Conservation (phyloP, 2,888 invertebrate species). For the Plagodis dolabraria region DNA sequence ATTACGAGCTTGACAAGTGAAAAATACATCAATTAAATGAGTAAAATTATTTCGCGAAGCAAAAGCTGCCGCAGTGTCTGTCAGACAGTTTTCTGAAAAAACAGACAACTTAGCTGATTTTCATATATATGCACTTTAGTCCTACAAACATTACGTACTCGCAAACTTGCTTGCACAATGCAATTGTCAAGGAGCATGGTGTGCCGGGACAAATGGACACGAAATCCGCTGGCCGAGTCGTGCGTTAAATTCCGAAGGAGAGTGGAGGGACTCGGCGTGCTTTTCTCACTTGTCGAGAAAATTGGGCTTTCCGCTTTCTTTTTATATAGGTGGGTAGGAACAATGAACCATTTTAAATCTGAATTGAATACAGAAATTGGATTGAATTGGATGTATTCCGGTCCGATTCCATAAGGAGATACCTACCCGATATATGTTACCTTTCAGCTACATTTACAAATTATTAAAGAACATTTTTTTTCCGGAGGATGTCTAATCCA, state of each 20-base stretch:
- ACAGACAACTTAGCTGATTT: slow-evolving; percentile 4
- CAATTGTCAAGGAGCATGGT: slow-evolving; percentile 40
- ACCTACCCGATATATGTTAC: no score
- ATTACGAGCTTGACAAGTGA: no score
- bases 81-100: slow-evolving; percentile 7
- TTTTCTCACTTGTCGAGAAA: not conserved
- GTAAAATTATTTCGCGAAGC: no score
- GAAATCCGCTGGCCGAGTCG: slow-evolving; percentile 43
- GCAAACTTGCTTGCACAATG: slow-evolving; percentile 18
- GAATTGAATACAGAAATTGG: no score
- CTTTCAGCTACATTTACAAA: no score
- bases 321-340: not conserved
- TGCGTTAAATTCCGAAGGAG: slow-evolving; percentile 45
- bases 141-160: not conserved
- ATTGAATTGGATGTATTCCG: no score
- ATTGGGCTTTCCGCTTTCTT: not conserved
- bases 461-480: no score
- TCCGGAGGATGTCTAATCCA: no score
- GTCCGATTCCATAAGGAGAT: no score
- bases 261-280: not conserved
- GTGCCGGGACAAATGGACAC: slow-evolving; percentile 42
- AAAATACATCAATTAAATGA: no score
- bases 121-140: slow-evolving; percentile 8
- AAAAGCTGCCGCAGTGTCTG: no score
- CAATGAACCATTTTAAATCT: not conserved